Base-by-base conservation (phyloP, 2,888 invertebrate species). In the Chymomyza caudatula region DNA sequence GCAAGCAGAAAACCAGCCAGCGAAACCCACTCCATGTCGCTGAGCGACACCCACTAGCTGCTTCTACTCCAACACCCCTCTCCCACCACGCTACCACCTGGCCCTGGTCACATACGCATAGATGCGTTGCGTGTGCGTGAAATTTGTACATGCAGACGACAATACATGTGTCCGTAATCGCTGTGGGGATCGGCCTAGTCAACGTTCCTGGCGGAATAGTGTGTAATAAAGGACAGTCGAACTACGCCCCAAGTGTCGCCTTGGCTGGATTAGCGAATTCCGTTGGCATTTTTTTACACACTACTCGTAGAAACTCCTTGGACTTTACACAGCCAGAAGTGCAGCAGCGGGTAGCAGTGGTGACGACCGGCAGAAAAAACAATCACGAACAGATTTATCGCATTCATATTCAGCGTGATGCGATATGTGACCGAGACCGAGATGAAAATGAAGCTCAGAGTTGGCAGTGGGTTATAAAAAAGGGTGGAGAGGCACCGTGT, bases 341-440 rank as follows among this genome's bases (percentile, higher is more conserved):
- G 47, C 15, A 47, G 52, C 49, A 20, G 29, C 13, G 15, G 23
- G 51, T 4, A 43, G 37, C 19, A 37, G 47, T 6, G 49, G 11
- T 29, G 25, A 43, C 1, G 23, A 3, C 19, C 22, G 2, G 42
- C 64, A 73, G 74, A 82, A 87, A 88, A 88, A 88, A 88, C 87
- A 87, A 88, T 87, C 87, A 88, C 85, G 88, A 84, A 87, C 87
- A 87, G 88, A 87, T 87, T 87, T 88, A 88, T 87, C 84, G 87
- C 84, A 86, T 87, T 88, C 86, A 87, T 82, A 82, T 82, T 84
- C 86, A 70, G 77, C 71, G 69, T 84, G 86, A 82, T 82, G 86
- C 73, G 82, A 86, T 77, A 78, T 82, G 82, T 82, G 82, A 77
- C 75, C 82, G 60, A 56, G 67, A 60, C 64, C 42, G 11, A 29